Base-by-base conservation (phyloP, 2,888 invertebrate genomes). In the Electrophaes corylata region DNA sequence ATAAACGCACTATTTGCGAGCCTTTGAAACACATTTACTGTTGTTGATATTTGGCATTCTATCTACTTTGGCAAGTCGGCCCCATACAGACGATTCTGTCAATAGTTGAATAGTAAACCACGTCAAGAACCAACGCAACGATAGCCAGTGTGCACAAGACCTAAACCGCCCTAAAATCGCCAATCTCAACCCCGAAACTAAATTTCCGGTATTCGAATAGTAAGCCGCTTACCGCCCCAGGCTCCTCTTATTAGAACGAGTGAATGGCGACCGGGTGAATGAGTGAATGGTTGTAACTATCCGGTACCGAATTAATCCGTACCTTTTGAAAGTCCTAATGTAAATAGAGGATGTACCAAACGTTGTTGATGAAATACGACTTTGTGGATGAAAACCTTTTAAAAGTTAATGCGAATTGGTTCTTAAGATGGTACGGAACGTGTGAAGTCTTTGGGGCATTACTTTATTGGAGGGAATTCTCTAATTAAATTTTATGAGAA, bases 201-300 rank as follows among this genome's bases (percentile, higher is more conserved):
- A 80, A 79, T 79, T 79, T 79, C 76, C 75, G 74, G 77, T 72
- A 73, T 78, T 73, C 65, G 62, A 64, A 57, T 61, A 71, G 76
- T 84, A 84, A 84, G 84, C 84, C 75, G 82, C 84, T 84, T 84
- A 84, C 75, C 49, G 59, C 54, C 54, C 58, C 50, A 65, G 69
- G 69, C 70, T 64, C 62, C 73, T 70, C 81, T 80, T 79, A 82
- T 80, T 83, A 66, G 64, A 66, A 64, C 70, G 66, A 72, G 66
- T 80, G 78, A 81, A 81, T 80, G 78, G 74, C 54, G 64, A 66
- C 69, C 64, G 65, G 46, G 54, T 56, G 77, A 77, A 72, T 80
- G 78, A 79, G 73, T 81, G 79, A 79, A 77, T 76, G 79, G 73
- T 60, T 53, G 57, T 60, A 59, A 59, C 65, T 60, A 70, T 69